phyloP scores from a whole-genome alignment of 2,888 invertebrate genomes.

The Leptinotarsa juncta region DNA sequence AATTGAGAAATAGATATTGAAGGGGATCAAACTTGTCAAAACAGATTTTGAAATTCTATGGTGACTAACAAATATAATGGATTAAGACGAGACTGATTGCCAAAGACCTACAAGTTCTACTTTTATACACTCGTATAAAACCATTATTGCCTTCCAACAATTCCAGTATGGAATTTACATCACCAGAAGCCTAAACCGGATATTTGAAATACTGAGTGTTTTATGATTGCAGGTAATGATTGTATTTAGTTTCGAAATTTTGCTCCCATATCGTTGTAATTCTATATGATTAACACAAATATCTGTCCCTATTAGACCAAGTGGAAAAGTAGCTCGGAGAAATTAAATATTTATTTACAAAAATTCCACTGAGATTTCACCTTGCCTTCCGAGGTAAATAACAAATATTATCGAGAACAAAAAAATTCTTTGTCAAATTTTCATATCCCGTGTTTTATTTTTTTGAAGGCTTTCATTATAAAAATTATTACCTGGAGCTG shows the following conservation, averaged over 20 bases:
- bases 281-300: background rate
- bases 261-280: background rate
- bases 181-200: too few species aligned
- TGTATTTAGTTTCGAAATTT: background rate
- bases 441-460: slow-evolving; percentile 42
- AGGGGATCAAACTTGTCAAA: too few species aligned
- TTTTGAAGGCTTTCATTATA: slow-evolving; percentile 53
- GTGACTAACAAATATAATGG: too few species aligned
- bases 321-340: background rate
- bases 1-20: too few species aligned
- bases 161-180: too few species aligned
- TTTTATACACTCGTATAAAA: too few species aligned
- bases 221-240: too few species aligned
- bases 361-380: slow-evolving; percentile 4
- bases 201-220: too few species aligned
- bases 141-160: too few species aligned
- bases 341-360: slow-evolving; percentile 2
- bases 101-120: too few species aligned
- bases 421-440: slow-evolving; percentile 50
- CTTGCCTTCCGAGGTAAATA: slow-evolving; percentile 33
- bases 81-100: too few species aligned
- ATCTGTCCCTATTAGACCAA: background rate
- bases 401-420: slow-evolving; percentile 65
- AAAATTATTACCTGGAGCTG: slow-evolving; percentile 57
- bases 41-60: too few species aligned